Evolutionary conservation across 2,888 invertebrate species (phyloP).

Genomic region (Agonopterix arenella): DNA sequence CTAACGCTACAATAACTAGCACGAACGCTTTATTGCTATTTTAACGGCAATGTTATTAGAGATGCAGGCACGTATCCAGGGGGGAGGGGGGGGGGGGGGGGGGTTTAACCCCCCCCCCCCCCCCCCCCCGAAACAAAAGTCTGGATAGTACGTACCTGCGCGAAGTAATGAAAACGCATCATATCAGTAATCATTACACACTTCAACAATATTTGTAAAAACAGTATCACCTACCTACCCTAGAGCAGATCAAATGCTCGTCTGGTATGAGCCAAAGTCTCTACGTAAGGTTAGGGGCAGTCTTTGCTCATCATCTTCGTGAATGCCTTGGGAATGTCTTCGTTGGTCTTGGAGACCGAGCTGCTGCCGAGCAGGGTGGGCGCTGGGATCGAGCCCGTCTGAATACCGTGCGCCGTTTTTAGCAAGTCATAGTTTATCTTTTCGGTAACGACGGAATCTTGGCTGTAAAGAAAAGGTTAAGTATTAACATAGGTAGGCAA

Average conservation of each 20-base stretch:
- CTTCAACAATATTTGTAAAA: not conserved
- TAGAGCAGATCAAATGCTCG: slow-evolving; percentile 2
- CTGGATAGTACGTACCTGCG: too few species aligned
- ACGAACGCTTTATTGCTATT: not conserved
- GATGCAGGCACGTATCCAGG: too few species aligned
- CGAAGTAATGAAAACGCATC: not conserved
- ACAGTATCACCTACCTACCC: slow-evolving; percentile 14
- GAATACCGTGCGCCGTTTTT: slow-evolving; percentile 84
- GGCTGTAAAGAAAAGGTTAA: slow-evolving; percentile 58
- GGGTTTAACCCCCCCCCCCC: too few species aligned
- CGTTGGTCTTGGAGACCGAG: slow-evolving; percentile 86
- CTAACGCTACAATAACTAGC: not conserved
- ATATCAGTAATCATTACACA: not conserved
- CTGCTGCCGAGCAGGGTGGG: slow-evolving; percentile 86
- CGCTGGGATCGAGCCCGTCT: slow-evolving; percentile 82
- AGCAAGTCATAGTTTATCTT: slow-evolving; percentile 94
- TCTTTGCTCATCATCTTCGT: slow-evolving; percentile 74
- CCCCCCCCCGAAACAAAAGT: too few species aligned
- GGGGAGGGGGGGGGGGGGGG: too few species aligned
- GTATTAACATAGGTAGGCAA: too few species aligned
- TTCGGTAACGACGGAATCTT: slow-evolving; percentile 93
- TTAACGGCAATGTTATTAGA: not conserved
- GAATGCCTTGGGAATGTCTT: slow-evolving; percentile 89
- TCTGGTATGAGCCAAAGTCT: not conserved
- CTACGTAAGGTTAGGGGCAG: slow-evolving; percentile 46